Percentiles rank a stretch among this genome's conserved stretches.
Conservation (phyloP, 2,113 vertebrate species). For the Raja brachyura region DNA sequence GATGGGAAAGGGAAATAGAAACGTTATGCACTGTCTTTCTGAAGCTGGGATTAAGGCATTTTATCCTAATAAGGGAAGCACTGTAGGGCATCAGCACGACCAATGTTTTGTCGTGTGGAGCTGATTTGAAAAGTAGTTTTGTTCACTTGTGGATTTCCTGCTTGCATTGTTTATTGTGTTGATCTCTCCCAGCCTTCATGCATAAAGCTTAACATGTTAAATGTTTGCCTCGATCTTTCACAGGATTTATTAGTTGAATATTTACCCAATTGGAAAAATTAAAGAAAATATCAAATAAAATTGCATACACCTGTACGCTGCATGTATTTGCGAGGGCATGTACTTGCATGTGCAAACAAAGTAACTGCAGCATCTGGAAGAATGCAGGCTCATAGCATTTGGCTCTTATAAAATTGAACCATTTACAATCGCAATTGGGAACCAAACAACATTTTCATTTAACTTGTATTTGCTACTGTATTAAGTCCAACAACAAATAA, state of each 20-base stretch:
- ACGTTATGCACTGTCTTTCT: neutral
- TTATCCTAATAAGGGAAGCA: conserved; percentile 8
- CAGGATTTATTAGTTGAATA: neutral
- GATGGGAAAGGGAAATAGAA: conserved; percentile 1
- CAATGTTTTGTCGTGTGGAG: neutral
- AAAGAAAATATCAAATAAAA: neutral
- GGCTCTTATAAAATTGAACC: neutral
- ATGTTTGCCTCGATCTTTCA: neutral
- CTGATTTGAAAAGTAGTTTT: conserved; percentile 4
- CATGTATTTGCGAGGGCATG: neutral
- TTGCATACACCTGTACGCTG: neutral
- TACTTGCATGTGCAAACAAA: neutral
- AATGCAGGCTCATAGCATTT: neutral
- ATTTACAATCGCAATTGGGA: neutral
- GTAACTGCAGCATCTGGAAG: neutral
- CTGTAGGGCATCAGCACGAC: neutral
- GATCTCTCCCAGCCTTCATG: neutral
- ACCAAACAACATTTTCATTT: neutral
- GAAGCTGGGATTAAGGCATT: neutral
- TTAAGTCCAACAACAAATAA: neutral
- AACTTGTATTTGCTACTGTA: neutral
- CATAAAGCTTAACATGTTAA: neutral
- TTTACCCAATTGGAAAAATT: neutral
- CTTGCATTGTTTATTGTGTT: neutral
- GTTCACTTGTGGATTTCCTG: neutral